phyloP scores from a whole-genome alignment of 1,140 invertebrate genomes.

The Drosophila ogumai region DNA sequence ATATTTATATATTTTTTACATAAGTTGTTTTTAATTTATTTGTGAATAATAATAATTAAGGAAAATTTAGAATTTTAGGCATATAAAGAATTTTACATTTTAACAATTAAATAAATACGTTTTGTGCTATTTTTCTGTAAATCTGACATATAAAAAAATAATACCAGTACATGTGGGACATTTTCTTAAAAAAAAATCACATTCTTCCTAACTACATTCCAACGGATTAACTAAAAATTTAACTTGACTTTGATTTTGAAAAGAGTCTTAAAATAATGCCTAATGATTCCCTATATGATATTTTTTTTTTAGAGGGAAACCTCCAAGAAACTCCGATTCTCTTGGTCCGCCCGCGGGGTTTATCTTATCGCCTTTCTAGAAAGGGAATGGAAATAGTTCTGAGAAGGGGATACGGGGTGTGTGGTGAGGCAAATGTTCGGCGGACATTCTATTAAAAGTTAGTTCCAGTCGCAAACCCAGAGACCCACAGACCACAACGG shows the following conservation, averaged over 20 bases:
- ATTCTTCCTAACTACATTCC: too few relatives aligned
- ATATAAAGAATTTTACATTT: background rate
- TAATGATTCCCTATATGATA: background rate
- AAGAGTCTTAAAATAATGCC: background rate
- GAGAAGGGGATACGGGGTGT: background rate
- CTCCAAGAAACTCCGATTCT: slow-evolving; percentile 8
- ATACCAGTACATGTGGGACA: background rate
- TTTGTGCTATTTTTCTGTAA: background rate
- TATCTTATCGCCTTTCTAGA: slow-evolving; percentile 33
- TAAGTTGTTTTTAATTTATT: background rate
- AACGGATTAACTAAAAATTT: background rate
- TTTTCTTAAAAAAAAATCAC: too few relatives aligned
- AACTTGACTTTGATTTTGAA: background rate
- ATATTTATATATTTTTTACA: background rate
- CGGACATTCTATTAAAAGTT: slow-evolving; percentile 17
- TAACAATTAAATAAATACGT: background rate
- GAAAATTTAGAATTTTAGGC: background rate
- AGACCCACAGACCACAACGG: slow-evolving; percentile 26
- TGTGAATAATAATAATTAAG: background rate
- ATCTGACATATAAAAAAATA: background rate
- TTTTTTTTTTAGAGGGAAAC: slow-evolving; percentile 1
- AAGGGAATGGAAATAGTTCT: slow-evolving; percentile 3
- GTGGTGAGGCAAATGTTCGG: background rate
- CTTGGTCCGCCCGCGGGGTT: slow-evolving; percentile 13
- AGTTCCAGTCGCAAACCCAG: slow-evolving; percentile 25